Base-by-base conservation (phyloP, 2,797 vertebrate species). In the Myiotriccus ornatus region DNA sequence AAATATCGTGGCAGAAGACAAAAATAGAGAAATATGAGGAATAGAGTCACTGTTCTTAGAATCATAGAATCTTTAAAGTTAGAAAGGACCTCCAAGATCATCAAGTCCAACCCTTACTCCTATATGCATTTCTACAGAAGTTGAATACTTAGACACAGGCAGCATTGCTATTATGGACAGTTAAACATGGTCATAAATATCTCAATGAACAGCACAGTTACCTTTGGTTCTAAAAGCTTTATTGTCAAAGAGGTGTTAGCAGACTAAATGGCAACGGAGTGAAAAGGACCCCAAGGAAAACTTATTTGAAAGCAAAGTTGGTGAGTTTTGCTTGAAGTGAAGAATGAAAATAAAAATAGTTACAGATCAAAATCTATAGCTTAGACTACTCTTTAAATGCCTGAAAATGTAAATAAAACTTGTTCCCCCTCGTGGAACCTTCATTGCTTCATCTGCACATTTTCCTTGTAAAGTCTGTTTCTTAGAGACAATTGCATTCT, bases 371-470 rank as follows among this genome's bases (percentile, higher is more conserved):
- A 81, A 71, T 53, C n/a, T 84, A 30, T 5, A 19, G 8, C 8
- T 64, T 67, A 67, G 12, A 22, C 14, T 44, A 52, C 37, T 50
- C 8, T 77, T 78, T 55, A 80, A 67, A 59, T 50, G 6, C 11
- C 8, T 77, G 44, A 62, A 86, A 67, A 59, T 41, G 6, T 23
- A 63, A 18, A 14, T 24, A 37, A 19, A 37, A 19, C 2, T 3
- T 53, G 21, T 34, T 60, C 49, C 5, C 5, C 10, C 11, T 30
- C 0, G 0, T 35, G 5, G 5, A 65, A 39, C 3, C 7, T 87
- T 64, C 83, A 3, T 6, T 75, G 4, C 7, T 88, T 88, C 14
- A 9, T 67, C 7, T 84, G 27, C 16, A 68, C 6, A 56, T 39
- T 32, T 52, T 86, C 21, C 13, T 71, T 32, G 17, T 22, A 77